phyloP scores from a whole-genome alignment of 2,888 invertebrate genomes.

The Druceiella hillmani region DNA sequence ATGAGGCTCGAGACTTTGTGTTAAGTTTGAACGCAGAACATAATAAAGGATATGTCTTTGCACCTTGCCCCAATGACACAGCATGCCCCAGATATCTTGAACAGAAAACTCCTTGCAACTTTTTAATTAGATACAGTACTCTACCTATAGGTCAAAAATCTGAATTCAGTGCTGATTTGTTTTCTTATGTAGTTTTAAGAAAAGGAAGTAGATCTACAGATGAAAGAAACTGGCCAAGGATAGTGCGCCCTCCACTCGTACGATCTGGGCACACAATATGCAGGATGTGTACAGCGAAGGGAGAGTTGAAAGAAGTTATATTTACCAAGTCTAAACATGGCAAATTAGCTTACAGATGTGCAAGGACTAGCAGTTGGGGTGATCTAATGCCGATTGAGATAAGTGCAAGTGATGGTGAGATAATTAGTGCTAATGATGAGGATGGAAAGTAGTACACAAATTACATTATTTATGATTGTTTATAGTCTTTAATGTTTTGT shows the following conservation, averaged over 20 bases:
- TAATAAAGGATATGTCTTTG: slow-evolving; percentile 58
- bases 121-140: slow-evolving; percentile 57
- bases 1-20: slow-evolving; percentile 81
- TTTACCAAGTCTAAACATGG: slow-evolving; percentile 72
- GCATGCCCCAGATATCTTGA: slow-evolving; percentile 67
- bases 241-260: slow-evolving; percentile 66
- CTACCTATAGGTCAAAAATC: slow-evolving; percentile 45
- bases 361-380: slow-evolving; percentile 70
- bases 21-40: slow-evolving; percentile 46
- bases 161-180: slow-evolving; percentile 52
- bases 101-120: slow-evolving; percentile 73
- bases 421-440: too few relatives aligned
- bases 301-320: slow-evolving; percentile 68
- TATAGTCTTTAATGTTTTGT: too few relatives aligned
- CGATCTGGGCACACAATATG: slow-evolving; percentile 72
- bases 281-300: slow-evolving; percentile 68
- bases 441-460: too few relatives aligned
- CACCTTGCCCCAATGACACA: slow-evolving; percentile 83
- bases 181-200: slow-evolving; percentile 75
- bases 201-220: slow-evolving; percentile 57
- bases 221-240: slow-evolving; percentile 69
- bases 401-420: too few relatives aligned
- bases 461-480: too few relatives aligned
- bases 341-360: slow-evolving; percentile 70
- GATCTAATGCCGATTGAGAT: slow-evolving; percentile 73